phyloP scores from a whole-genome alignment of 2,888 invertebrate genomes.

The Heteromurus nitidus region DNA sequence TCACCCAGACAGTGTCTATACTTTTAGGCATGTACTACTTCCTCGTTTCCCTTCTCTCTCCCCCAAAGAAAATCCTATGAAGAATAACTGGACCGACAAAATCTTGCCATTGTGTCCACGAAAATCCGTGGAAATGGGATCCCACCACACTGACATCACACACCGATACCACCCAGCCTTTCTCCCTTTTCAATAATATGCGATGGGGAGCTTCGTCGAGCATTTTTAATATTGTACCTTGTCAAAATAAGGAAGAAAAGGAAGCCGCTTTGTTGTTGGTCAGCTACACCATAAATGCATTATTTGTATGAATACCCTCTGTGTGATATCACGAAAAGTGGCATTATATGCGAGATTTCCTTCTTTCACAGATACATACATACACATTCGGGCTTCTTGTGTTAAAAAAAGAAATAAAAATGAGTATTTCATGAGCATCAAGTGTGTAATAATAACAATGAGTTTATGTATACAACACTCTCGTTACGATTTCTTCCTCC shows the following conservation, averaged over 20 bases:
- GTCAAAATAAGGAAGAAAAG: slow-evolving; percentile 3
- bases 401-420: slow-evolving; percentile 39
- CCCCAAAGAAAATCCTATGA: slow-evolving; percentile 23
- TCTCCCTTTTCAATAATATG: not conserved
- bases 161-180: too few relatives aligned
- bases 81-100: slow-evolving; percentile 38
- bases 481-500: slow-evolving; percentile 24
- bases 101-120: slow-evolving; percentile 36
- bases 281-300: slow-evolving; percentile 61
- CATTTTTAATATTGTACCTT: slow-evolving; percentile 39
- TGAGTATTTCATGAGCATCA: slow-evolving; percentile 62
- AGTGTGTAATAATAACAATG: slow-evolving; percentile 61
- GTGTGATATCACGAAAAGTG: not conserved
- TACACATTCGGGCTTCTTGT: slow-evolving; percentile 17
- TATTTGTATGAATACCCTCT: slow-evolving; percentile 62
- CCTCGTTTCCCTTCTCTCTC: slow-evolving; percentile 18
- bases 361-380: slow-evolving; percentile 27
- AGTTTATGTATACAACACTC: not conserved
- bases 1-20: too few relatives aligned
- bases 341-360: not conserved
- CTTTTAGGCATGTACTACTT: too few relatives aligned
- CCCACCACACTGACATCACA: too few relatives aligned
- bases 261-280: slow-evolving; percentile 38
- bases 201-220: too few relatives aligned
- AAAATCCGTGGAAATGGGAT: slow-evolving; percentile 3